Evolutionary conservation across 2,888 invertebrate genomes (phyloP).

Genomic region (Camponotus fellah): DNA sequence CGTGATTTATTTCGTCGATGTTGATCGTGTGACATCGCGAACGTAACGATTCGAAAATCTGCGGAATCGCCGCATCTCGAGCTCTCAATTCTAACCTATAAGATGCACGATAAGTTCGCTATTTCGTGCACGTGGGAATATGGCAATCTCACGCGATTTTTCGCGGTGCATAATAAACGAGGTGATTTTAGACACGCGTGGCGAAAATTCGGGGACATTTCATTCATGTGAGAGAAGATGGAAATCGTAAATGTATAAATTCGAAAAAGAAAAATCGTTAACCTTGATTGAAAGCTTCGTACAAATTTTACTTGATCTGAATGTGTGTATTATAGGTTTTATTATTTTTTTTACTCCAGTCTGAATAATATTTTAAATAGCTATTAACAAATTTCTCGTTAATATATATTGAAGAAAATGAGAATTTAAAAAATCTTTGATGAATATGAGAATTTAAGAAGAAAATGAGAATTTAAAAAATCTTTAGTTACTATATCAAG

Average conservation of each 20-base stretch:
- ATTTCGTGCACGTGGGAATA: constrained; percentile 12
- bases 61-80: background rate
- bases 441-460: no score
- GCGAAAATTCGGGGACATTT: background rate
- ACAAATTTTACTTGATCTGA: background rate
- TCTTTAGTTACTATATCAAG: background rate
- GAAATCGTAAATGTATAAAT: constrained; percentile 1
- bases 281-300: background rate
- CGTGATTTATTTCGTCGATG: background rate
- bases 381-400: background rate
- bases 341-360: background rate
- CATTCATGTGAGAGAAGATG: background rate
- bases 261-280: background rate
- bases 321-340: background rate
- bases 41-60: background rate
- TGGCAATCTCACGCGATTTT: background rate
- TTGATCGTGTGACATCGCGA: background rate
- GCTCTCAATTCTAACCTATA: constrained; percentile 24
- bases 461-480: background rate
- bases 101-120: constrained; percentile 1
- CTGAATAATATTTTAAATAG: background rate
- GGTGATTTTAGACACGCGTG: background rate
- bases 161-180: background rate
- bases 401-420: background rate
- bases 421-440: background rate